Conservation (phyloP, 2,888 invertebrate species). For the Hoplodrina blanda region DNA sequence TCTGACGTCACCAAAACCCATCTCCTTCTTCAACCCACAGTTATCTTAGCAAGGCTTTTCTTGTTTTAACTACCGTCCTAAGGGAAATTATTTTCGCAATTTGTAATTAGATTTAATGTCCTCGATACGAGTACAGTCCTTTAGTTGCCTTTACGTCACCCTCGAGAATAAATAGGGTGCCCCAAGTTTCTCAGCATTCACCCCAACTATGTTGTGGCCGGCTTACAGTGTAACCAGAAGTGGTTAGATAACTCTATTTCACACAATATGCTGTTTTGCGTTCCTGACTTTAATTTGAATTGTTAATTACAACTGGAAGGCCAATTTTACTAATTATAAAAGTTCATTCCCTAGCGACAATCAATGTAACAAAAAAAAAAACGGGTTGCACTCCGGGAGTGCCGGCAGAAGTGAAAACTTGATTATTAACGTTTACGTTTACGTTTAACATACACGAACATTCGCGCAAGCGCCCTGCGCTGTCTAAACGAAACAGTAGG, state of each 20-base stretch:
- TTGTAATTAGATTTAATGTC: slow-evolving; percentile 47
- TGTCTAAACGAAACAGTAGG: too few species aligned
- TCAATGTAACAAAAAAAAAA: too few species aligned
- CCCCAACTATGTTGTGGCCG: slow-evolving; percentile 6
- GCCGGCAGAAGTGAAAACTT: too few species aligned
- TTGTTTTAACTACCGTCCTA: slow-evolving; percentile 39
- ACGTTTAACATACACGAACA: too few species aligned
- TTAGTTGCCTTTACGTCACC: slow-evolving; percentile 40
- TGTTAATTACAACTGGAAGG: neutral
- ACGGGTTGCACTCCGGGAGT: too few species aligned
- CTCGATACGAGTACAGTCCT: slow-evolving; percentile 26
- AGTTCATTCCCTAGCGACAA: too few species aligned
- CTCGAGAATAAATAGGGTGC: slow-evolving; percentile 24
- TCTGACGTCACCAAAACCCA: neutral
- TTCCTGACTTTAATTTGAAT: slow-evolving; percentile 9
- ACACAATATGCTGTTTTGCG: slow-evolving; percentile 2
- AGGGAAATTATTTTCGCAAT: slow-evolving; percentile 53
- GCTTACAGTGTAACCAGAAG: slow-evolving; percentile 2
- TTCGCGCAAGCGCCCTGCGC: too few species aligned
- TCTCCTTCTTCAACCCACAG: slow-evolving; percentile 2
- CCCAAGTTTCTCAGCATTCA: slow-evolving; percentile 30
- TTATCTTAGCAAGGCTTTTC: slow-evolving; percentile 11
- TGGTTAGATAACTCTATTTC: neutral
- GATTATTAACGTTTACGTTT: too few species aligned
- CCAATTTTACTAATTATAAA: too few species aligned